Percentiles rank a stretch among this genome's conserved stretches.
Conservation (phyloP, 2,113 vertebrate species). For the Sceloporus undulatus region DNA sequence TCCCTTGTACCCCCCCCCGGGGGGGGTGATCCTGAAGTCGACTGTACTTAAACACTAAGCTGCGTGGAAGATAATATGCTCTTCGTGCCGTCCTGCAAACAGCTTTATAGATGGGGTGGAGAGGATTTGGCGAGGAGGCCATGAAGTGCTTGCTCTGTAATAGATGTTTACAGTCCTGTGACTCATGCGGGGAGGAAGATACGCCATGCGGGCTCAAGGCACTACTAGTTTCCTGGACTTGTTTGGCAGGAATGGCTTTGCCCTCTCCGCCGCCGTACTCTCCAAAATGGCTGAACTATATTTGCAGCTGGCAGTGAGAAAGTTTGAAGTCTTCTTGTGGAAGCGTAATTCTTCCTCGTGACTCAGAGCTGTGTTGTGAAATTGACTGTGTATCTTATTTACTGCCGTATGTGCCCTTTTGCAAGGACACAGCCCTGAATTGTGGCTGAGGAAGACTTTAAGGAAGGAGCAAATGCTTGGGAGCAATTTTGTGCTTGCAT, state of each 20-base stretch:
- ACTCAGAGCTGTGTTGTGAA: neutral
- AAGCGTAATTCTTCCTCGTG: neutral
- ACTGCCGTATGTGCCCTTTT: neutral
- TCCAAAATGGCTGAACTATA: neutral
- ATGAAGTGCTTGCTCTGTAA: conserved; percentile 64
- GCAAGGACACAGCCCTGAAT: neutral
- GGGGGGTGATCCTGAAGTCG: neutral
- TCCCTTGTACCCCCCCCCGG: neutral
- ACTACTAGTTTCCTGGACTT: neutral
- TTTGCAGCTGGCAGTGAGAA: neutral
- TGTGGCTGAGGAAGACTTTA: neutral
- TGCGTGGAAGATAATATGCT: conserved; percentile 58
- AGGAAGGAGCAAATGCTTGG: neutral
- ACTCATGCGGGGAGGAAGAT: conserved; percentile 37
- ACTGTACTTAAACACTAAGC: neutral
- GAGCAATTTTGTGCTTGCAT: neutral
- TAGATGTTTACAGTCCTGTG: conserved; percentile 66
- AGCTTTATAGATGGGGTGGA: conserved; percentile 68
- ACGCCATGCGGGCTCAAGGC: conserved; percentile 7
- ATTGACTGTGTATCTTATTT: neutral
- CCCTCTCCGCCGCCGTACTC: conserved; percentile 13
- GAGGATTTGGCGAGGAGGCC: conserved; percentile 48
- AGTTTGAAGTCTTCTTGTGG: neutral
- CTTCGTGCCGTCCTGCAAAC: conserved; percentile 59
- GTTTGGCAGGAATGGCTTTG: conserved; percentile 58